Evolutionary conservation across 2,888 invertebrate genomes (phyloP), one percentile per base, ranked within the genome.

Genomic region (Frankliniella intonsa): DNA sequence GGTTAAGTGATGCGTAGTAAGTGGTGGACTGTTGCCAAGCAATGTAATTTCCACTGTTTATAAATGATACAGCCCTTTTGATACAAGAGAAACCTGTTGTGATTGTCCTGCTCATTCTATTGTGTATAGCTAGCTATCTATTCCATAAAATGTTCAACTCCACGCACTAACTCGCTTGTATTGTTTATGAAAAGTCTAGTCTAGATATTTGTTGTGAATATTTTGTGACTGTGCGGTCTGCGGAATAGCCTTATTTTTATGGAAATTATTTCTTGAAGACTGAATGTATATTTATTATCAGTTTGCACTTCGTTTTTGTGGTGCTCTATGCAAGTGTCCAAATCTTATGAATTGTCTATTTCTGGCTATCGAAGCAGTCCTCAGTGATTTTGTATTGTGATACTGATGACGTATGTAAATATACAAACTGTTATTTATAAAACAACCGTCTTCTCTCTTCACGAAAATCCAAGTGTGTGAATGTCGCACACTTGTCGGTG

Each of bases 221-320:
- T 76, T 76, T 76, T 76, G 69, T 76, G 25, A 22, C 69, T 76
- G 69, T 76, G 69, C 25, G 22, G 69, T 76, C 69, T 76, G 69
- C 25, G 25, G 69, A 25, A 76, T 76, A 76, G 69, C 69, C 69
- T 22, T 76, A 62, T 62, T 76, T 69, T 76, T 76, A 76, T 76
- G 69, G 22, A 25, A 25, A 25, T 76, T 25, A 25, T 10, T 76
- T 76, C 11, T 76, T 76, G 69, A 76, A 76, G 69, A 76, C 69
- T 76, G 69, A 76, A 76, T 76, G 69, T 76, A 76, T 76, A 38
- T 38, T 76, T 76, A 76, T 76, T 76, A 76, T 25, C 69, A 25
- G 69, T 14, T 76, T 76, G 69, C 69, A 25, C 69, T 22, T 22
- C 69, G 25, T 76, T 76, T 25, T 76, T 76, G 69, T 9, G 69